Base-by-base conservation (phyloP, 2,113 vertebrate species). In the Danionella cerebrum region DNA sequence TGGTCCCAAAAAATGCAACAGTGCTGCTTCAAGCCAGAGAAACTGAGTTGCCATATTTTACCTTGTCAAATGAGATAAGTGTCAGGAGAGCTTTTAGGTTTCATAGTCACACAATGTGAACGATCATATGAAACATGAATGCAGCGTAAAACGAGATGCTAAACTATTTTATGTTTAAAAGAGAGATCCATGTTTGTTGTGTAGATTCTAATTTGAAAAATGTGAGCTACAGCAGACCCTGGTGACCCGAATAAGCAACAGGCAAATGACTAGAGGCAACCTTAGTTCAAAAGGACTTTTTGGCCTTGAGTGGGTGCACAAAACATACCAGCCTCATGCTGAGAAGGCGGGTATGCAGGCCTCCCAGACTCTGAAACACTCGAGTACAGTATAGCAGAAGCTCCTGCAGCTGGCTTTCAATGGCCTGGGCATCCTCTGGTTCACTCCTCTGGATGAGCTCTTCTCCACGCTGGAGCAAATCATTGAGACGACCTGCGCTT, bases 261-360 rank as follows among this genome's bases (percentile, higher is more conserved):
- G n/a, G n/a, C n/a, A n/a, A n/a, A n/a, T n/a, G n/a, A n/a, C n/a
- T n/a, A n/a, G n/a, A n/a, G n/a, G n/a, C n/a, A n/a, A n/a, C n/a
- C n/a, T n/a, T n/a, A n/a, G n/a, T n/a, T n/a, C n/a, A n/a, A n/a
- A n/a, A n/a, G n/a, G n/a, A n/a, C n/a, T n/a, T n/a, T n/a, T n/a
- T n/a, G n/a, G n/a, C n/a, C n/a, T n/a, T n/a, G n/a, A n/a, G n/a
- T n/a, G n/a, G n/a, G n/a, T n/a, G n/a, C n/a, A n/a, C n/a, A n/a
- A n/a, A n/a, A 4, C 25, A 1, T 80, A 92, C 91, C 90, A 91
- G 82, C 74, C 85, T 85, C 80, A 86, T 89, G 88, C 90, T 92
- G 76, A 92, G 88, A 51, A 94, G 83, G 0, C 90, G 84, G 2
- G 87, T 87, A 69, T 89, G 90, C 1, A 90, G 84, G 1, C 62